A percentile compares a stretch with the other conserved stretches of the same genome.
Conservation (phyloP, 92 coral and sea anemone genomes). For the Zoanthus sociatus region DNA sequence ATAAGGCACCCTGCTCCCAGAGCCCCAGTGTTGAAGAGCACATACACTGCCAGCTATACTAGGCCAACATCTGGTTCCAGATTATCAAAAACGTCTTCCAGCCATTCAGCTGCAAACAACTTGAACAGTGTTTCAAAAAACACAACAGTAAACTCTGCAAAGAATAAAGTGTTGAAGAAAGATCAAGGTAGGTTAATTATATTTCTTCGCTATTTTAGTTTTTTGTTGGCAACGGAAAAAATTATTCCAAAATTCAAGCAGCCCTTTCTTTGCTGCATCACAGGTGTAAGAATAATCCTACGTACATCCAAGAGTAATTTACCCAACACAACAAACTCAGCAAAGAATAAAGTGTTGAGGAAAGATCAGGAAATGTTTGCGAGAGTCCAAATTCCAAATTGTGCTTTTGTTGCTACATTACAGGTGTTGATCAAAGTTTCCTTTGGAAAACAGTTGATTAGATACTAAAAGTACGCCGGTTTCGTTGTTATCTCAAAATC, state of each 20-base stretch:
- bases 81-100: background rate
- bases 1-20: conserved; percentile 25
- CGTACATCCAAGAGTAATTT: too few species aligned
- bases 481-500: too few species aligned
- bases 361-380: background rate
- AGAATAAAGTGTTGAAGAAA: background rate
- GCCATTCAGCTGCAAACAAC: conserved; percentile 27
- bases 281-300: too few species aligned
- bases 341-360: background rate
- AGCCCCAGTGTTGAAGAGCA: conserved; percentile 49
- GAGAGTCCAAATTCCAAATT: background rate
- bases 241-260: background rate
- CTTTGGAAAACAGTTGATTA: too few species aligned
- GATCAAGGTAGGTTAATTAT: conserved; percentile 5
- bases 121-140: conserved; percentile 48
- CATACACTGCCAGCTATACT: conserved; percentile 56
- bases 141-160: background rate
- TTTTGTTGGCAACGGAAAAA: background rate
- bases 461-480: too few species aligned
- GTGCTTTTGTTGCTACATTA: too few species aligned
- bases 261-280: too few species aligned
- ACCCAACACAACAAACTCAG: background rate
- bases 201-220: background rate
- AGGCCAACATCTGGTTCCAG: conserved; percentile 47
- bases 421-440: too few species aligned